phyloP scores from a whole-genome alignment of 2,888 invertebrate genomes.

The Rhogogaster chlorosoma region DNA sequence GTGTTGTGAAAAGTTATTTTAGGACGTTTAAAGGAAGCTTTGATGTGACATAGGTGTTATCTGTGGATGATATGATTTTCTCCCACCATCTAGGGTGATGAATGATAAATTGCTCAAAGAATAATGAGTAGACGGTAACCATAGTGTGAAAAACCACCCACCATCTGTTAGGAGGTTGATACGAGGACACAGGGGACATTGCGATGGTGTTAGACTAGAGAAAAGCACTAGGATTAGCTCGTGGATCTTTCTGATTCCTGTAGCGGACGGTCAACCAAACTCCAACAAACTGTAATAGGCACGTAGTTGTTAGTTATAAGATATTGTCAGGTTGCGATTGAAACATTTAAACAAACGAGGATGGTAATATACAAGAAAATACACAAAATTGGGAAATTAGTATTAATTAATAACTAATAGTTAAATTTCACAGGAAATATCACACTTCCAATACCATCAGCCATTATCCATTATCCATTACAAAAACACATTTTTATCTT shows the following conservation, averaged over 20 bases:
- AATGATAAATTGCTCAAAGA: neutral
- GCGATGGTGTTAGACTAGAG: conserved; percentile 86
- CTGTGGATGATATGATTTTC: neutral
- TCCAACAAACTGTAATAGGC: conserved; percentile 92
- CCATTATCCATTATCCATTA: neutral
- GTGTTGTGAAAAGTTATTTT: neutral
- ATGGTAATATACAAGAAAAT: neutral
- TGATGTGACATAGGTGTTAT: neutral
- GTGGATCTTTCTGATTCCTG: conserved; percentile 99
- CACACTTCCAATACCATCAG: neutral
- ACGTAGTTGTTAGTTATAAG: conserved; percentile 53
- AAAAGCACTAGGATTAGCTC: conserved; percentile 98
- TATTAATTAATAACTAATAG: neutral
- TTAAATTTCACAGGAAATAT: neutral
- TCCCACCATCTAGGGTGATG: neutral
- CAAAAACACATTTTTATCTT: neutral
- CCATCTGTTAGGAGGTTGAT: conserved; percentile 75
- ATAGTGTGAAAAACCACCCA: conserved; percentile 65
- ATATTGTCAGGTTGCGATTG: conserved; percentile 12
- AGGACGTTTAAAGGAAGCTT: neutral
- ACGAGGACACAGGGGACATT: conserved; percentile 75
- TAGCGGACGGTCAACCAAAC: conserved; percentile 98
- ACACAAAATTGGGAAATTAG: conserved; percentile 1
- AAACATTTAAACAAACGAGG: conserved; percentile 5
- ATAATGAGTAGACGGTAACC: conserved; percentile 61